Evolutionary conservation across 2,113 vertebrate species (phyloP).

Genomic region (Typhlomys cinereus): DNA sequence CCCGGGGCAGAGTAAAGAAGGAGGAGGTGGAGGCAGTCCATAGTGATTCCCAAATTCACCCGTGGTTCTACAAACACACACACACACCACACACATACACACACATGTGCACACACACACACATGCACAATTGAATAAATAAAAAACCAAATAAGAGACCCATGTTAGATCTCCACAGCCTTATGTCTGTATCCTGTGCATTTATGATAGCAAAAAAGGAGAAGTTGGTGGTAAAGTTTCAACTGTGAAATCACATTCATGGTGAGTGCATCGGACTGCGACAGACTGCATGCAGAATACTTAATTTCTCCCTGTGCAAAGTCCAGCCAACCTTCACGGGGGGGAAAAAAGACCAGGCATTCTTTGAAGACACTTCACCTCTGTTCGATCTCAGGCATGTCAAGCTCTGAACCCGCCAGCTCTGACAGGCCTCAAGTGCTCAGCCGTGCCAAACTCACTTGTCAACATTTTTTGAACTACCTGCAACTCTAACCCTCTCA

Average conservation of each 20-base stretch:
- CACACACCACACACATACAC: too few relatives aligned
- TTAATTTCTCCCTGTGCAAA: background rate
- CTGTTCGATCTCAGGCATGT: background rate
- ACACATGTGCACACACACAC: too few relatives aligned
- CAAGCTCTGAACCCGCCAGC: conserved; percentile 1
- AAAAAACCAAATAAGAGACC: too few relatives aligned
- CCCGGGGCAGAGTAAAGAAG: too few relatives aligned
- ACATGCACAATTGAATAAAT: too few relatives aligned
- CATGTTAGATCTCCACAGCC: background rate
- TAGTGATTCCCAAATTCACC: too few relatives aligned
- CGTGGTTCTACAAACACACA: too few relatives aligned
- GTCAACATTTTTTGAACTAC: conserved; percentile 54
- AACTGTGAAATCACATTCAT: background rate
- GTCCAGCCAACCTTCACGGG: background rate
- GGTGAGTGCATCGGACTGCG: conserved; percentile 21
- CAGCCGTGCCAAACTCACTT: conserved; percentile 5
- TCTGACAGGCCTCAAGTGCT: conserved; percentile 40
- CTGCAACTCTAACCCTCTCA: background rate
- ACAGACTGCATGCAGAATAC: background rate
- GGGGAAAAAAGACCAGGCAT: background rate
- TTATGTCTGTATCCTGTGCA: background rate
- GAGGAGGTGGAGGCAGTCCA: too few relatives aligned
- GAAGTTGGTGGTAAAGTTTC: background rate
- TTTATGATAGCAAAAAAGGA: background rate
- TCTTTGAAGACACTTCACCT: background rate